Base-by-base conservation (phyloP, 2,888 invertebrate genomes). In the Temnothorax rugatulus region DNA sequence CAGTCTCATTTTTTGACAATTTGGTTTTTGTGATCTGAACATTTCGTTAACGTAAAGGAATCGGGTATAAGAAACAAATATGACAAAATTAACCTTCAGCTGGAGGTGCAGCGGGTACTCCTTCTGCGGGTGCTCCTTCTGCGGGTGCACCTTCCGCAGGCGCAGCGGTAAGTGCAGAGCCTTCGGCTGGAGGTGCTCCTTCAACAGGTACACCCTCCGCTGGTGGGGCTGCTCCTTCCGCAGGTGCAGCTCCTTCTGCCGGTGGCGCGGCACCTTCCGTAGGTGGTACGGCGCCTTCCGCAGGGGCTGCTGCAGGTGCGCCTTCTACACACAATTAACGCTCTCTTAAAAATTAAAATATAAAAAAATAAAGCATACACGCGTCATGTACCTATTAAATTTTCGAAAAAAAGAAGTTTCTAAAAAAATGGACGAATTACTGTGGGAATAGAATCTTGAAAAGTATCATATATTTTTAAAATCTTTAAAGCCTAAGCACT, bases 131-230 rank as follows among this genome's bases (percentile, higher is more conserved):
- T 66, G 89, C 89, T 50, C 92, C 94, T 85, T 92, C 94, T 44
- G 92, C 91, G 15, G 95, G 92, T 82, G 93, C 29, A 29, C 29
- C 29, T 29, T 29, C 29, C 29, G 4, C 29, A 29, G 29, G 29
- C 29, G 29, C 29, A 29, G 29, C 92, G 44, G 82, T 83, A 25
- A 86, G 77, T 29, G 94, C 95, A 54, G 59, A 54, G 54, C 94
- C 94, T 68, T 94, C 95, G 0, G 94, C 92, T 7, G 95, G 93
- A 79, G 95, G 93, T 50, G 93, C 93, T 15, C 94, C 94, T 71
- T 94, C 95, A 0, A 94, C 92, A 79, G 95, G 93, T 50, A 93
- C 90, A 25, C 88, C 91, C 69, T 91, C 92, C 29, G 88, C 90
- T 64, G 84, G 77, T 7, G 92, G 90, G 47, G 91, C 87, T 41